A percentile compares a stretch with the other conserved stretches of the same genome.
Evolutionary conservation across 1,140 invertebrate genomes (phyloP).

Genomic region (Procambarus virginalis): DNA sequence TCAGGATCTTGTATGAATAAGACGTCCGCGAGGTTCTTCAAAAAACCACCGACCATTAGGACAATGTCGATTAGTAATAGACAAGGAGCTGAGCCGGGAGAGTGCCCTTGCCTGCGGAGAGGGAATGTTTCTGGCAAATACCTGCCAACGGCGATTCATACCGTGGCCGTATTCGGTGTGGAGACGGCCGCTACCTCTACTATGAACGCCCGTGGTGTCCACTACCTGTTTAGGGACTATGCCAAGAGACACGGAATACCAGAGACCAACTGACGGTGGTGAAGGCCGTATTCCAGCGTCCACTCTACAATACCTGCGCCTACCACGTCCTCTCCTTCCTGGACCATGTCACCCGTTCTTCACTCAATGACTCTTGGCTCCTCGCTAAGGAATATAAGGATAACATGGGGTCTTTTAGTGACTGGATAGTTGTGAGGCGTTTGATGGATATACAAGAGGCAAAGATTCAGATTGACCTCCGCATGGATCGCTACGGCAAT

Average conservation of each 20-base stretch:
- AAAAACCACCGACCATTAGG: neutral
- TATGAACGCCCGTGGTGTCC: neutral
- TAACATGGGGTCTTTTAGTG: neutral
- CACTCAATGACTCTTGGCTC: neutral
- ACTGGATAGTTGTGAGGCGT: neutral
- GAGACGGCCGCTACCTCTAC: constrained; percentile 5
- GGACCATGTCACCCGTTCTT: neutral
- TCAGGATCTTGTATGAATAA: neutral
- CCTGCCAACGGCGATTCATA: neutral
- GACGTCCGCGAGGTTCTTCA: neutral
- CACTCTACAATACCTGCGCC: constrained; percentile 3
- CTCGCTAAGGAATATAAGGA: neutral
- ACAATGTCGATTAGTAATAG: neutral
- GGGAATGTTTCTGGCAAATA: neutral
- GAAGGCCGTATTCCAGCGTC: neutral
- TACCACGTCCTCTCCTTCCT: constrained; percentile 21
- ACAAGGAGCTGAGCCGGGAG: neutral
- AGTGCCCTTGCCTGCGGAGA: too few species aligned
- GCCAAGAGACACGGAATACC: neutral
- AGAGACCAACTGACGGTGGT: neutral
- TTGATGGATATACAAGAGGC: neutral
- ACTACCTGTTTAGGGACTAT: neutral
- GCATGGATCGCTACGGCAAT: neutral
- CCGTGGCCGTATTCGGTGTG: neutral
- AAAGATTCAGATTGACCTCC: neutral